Evolutionary conservation across 2,888 invertebrate genomes (phyloP), one percentile per base, ranked within the genome.

Genomic region (Latheticus oryzae): DNA sequence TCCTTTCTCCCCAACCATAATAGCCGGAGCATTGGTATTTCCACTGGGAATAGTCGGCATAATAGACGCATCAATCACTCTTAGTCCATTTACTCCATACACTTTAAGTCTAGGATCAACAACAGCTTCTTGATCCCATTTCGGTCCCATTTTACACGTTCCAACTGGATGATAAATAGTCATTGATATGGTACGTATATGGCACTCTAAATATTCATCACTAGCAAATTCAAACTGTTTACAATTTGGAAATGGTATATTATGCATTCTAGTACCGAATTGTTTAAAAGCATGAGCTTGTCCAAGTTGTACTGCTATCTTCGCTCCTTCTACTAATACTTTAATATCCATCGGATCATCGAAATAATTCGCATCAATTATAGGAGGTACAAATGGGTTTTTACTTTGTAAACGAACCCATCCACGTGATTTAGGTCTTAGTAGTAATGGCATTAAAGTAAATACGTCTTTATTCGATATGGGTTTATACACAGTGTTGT

Each of bases 351-450:
- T 75, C 0, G 90, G 88, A 76, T 95, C 87, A 58, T 88, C 87
- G 67, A 96, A 90, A 75, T 98, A 98, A 73, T 96, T 94, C 1
- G 97, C 93, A 76, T 97, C 87, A 75, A 98, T 93, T 16, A 90
- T 74, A 0, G 97, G 97, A 71, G 89, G 89, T 40, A 92, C 88
- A 65, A 90, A 90, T 0, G 97, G 97, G 78, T 95, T 91, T 0
- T 86, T 86, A 56, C 89, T 89, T 50, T 84, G 83, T 12, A 97
- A 78, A 60, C 87, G 82, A 0, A 94, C 86, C 71, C 87, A 89
- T 4, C 93, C 94, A 42, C 91, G 79, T 0, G 93, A 92, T 64
- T 85, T 85, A 0, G 94, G 94, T 7, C 93, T 79, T 7, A 94
- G 76, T 1, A 94, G 76, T n/a, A 93, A 78, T 1, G 94, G 93